Percentiles rank a stretch among this genome's conserved stretches.
Conservation (phyloP, 2,888 invertebrate genomes). For the Sclerodermus sp. region DNA sequence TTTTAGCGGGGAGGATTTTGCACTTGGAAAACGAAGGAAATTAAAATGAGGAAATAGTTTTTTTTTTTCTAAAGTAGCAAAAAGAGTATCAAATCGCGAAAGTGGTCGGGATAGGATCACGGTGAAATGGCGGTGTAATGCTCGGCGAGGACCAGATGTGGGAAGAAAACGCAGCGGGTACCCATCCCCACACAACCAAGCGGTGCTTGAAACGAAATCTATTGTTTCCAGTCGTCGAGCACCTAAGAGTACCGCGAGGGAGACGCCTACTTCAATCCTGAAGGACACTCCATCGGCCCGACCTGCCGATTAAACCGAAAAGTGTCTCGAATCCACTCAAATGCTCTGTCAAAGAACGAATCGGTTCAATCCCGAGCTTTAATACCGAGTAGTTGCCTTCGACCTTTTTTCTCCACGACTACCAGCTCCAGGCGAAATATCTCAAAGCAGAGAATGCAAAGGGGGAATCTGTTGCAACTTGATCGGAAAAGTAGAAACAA, state of each 20-base stretch:
- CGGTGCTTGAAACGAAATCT: slow-evolving; percentile 27
- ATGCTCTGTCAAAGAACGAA: slow-evolving; percentile 25
- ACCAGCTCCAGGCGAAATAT: neutral
- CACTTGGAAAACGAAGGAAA: too few relatives aligned
- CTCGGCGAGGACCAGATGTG: slow-evolving; percentile 10
- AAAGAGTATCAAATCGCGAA: too few relatives aligned
- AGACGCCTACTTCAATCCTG: slow-evolving; percentile 15
- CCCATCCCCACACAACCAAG: slow-evolving; percentile 6
- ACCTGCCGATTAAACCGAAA: slow-evolving; percentile 31
- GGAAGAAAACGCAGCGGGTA: slow-evolving; percentile 6
- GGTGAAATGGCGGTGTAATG: slow-evolving; percentile 6
- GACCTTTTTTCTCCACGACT: neutral
- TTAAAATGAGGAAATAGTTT: too few relatives aligned
- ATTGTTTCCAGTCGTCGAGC: slow-evolving; percentile 41
- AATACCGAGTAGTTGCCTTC: neutral
- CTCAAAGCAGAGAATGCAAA: too few relatives aligned
- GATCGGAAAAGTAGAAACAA: too few relatives aligned
- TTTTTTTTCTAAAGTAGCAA: too few relatives aligned
- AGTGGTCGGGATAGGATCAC: slow-evolving; percentile 1
- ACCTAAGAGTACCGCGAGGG: slow-evolving; percentile 13
- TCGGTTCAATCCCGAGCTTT: neutral
- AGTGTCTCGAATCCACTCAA: slow-evolving; percentile 32
- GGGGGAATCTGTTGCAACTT: too few relatives aligned
- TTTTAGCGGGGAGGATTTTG: too few relatives aligned
- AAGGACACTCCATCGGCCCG: slow-evolving; percentile 26